Evolutionary conservation across 2,888 invertebrate genomes (phyloP).

Genomic region (Anthrax anthrax): DNA sequence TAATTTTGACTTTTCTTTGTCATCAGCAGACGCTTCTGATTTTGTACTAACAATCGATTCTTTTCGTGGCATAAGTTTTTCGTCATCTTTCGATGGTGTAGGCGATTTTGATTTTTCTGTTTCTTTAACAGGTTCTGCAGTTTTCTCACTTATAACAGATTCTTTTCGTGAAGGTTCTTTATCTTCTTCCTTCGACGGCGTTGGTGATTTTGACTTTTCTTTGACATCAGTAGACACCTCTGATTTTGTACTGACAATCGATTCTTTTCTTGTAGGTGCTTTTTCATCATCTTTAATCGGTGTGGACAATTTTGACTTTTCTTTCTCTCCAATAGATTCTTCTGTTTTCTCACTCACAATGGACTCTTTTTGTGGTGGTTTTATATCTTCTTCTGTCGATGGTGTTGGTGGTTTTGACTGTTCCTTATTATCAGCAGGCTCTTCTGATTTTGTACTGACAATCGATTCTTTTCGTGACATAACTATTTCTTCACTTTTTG

Average conservation of each 20-base stretch:
- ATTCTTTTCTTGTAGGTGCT: background rate
- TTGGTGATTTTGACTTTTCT: background rate
- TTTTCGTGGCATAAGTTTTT: constrained; percentile 18
- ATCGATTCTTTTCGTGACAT: constrained; percentile 21
- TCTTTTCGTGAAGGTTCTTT: constrained; percentile 6
- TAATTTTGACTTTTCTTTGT: constrained; percentile 16
- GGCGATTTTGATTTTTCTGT: constrained; percentile 7
- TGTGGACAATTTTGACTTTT: background rate
- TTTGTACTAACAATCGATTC: constrained; percentile 13
- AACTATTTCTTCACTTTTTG: background rate
- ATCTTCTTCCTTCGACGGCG: constrained; percentile 1
- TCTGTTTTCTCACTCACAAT: constrained; percentile 9
- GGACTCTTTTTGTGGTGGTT: constrained; percentile 19
- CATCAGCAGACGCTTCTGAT: background rate
- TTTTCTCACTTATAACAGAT: background rate
- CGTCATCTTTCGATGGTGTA: constrained; percentile 16
- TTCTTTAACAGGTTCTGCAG: background rate
- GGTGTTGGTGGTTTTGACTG: constrained; percentile 10
- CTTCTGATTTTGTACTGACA: constrained; percentile 3
- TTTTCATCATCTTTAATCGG: background rate
- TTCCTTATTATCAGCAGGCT: constrained; percentile 16
- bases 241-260: background rate
- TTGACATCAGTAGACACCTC: background rate
- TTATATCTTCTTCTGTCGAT: constrained; percentile 16
- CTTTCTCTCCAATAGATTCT: constrained; percentile 2